These are phyloP conservation scores for Peromyscus nudipes DNA, from an alignment of 2,797 vertebrate species.

Conservation along the genomic window DNA sequence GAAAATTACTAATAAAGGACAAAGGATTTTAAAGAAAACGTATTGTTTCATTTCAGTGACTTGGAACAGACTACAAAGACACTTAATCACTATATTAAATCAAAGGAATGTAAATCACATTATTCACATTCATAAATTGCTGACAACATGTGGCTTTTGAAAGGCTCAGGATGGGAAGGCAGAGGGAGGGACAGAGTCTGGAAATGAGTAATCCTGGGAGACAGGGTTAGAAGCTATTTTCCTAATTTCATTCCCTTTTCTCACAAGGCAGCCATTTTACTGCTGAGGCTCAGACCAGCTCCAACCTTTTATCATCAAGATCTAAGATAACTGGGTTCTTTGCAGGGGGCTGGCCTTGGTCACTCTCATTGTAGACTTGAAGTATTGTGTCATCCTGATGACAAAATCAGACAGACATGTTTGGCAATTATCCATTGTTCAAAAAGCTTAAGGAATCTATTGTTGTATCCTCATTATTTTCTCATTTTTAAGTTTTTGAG, in stretches of 20 bases:
- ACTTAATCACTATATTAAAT: slow-evolving; percentile 83
- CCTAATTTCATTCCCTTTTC: background rate
- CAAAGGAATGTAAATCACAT: slow-evolving; percentile 80
- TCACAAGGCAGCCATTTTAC: background rate
- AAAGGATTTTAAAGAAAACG: slow-evolving; percentile 81
- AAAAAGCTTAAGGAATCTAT: background rate
- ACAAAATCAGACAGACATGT: background rate
- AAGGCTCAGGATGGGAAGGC: slow-evolving; percentile 30
- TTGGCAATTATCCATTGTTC: background rate
- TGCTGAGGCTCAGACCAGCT: background rate
- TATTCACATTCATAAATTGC: slow-evolving; percentile 79
- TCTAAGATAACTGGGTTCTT: too few relatives aligned
- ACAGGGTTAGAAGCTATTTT: background rate
- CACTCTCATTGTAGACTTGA: background rate
- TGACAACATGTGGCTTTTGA: slow-evolving; percentile 70
- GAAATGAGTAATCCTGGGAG: background rate
- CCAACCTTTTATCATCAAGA: background rate
- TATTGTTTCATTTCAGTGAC: slow-evolving; percentile 83
- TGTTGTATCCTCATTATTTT: background rate
- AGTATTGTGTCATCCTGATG: background rate
- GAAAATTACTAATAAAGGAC: slow-evolving; percentile 79
- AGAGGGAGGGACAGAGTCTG: background rate
- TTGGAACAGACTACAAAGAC: slow-evolving; percentile 80
- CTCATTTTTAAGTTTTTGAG: background rate
- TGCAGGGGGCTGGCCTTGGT: too few relatives aligned